Evolutionary conservation across 2,797 vertebrate genomes (phyloP), one percentile per base, ranked within the genome.

Genomic region (Diglossa cyanea): DNA sequence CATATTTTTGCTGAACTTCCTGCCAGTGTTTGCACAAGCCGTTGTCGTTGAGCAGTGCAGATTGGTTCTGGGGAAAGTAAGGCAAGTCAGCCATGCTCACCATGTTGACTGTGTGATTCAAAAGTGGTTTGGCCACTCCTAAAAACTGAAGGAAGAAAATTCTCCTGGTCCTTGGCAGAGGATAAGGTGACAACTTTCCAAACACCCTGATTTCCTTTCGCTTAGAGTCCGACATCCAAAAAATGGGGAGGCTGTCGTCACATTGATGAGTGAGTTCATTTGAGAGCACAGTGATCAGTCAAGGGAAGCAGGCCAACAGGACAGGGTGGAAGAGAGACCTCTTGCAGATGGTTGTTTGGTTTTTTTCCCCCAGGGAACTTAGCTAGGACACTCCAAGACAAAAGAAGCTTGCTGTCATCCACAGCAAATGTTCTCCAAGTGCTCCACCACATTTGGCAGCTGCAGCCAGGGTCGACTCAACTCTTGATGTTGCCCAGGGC

Each of bases 91-190:
- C 78, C 68, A n/a, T 62, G 70, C 57, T 93, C 80, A 70, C 82
- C n/a, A 24, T 45, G 90, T 94, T 93, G 94, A 86, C 67, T 79
- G 24, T 86, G 88, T 76, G 87, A 93, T 96, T 96, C 94, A 89
- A 84, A 91, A 91, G 91, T 95, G 90, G 85, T 93, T 96, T 97
- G 93, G 93, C 94, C 12, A 10, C 87, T 92, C 82, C 70, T 44
- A 10, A 51, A 92, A 79, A 74, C 86, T 58, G 72, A 55, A 31
- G 40, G 86, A 92, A 95, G 84, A 97, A 97, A 96, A 92, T 95
- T 92, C 83, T 97, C 76, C 86, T 84, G 72, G 89, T 88, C 88
- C 92, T 95, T 96, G 96, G 96, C 96, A 95, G 77, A 86, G 68
- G 57, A 63, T 80, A 72, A 86, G 78, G 92, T 44, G 74, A 95